Evolutionary conservation across 2,888 invertebrate genomes (phyloP).

Genomic region (Onthophagus sagittarius): DNA sequence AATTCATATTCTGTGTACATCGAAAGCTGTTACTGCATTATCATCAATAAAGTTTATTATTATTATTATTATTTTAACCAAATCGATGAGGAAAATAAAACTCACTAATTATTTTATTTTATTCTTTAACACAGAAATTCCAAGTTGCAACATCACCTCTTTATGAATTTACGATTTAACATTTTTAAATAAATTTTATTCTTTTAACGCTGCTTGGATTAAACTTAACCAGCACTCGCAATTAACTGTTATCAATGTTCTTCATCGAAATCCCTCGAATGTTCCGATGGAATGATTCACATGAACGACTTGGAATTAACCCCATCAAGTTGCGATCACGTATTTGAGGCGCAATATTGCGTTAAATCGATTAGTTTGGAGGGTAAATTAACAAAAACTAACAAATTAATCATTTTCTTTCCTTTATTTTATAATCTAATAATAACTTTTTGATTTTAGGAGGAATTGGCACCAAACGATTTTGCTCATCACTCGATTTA

Average conservation of each 20-base stretch:
- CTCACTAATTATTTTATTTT: no score
- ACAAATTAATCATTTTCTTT: not conserved
- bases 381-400: conserved; percentile 35
- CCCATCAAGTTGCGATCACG: conserved; percentile 64
- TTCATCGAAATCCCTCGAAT: conserved; percentile 63
- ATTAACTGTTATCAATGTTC: conserved; percentile 77
- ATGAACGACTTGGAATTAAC: conserved; percentile 51
- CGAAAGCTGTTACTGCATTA: no score
- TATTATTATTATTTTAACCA: no score
- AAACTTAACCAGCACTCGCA: not conserved
- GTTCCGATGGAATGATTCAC: conserved; percentile 64
- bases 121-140: no score
- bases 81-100: no score
- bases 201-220: not conserved
- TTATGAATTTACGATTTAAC: no score
- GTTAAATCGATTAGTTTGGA: conserved; percentile 69
- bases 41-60: no score
- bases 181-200: no score
- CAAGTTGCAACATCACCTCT: no score
- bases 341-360: conserved; percentile 79
- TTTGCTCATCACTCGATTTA: conserved; percentile 79
- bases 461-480: conserved; percentile 83
- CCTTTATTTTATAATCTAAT: not conserved
- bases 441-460: conserved; percentile 56
- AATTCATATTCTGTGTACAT: no score